phyloP scores from a whole-genome alignment of 2,888 invertebrate species.

The Thera obeliscata region DNA sequence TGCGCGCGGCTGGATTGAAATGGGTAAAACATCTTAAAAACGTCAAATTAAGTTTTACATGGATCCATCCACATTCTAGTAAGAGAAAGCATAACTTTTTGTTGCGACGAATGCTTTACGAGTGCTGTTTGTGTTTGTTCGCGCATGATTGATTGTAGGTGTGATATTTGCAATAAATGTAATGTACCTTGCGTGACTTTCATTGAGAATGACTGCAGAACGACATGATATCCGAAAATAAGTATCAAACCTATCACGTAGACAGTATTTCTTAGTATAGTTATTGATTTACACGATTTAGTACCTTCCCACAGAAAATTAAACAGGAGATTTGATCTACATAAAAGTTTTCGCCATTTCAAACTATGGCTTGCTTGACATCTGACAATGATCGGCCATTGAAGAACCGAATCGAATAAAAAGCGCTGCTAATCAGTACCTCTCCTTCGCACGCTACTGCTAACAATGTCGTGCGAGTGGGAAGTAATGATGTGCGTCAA shows the following conservation, averaged over 20 bases:
- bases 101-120: constrained; percentile 66
- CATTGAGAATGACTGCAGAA: constrained; percentile 49
- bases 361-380: not conserved
- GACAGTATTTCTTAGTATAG: constrained; percentile 9
- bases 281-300: not conserved
- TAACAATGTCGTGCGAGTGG: too few species aligned
- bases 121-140: constrained; percentile 71
- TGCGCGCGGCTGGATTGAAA: too few species aligned
- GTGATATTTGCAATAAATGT: constrained; percentile 60
- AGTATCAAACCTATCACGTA: constrained; percentile 77
- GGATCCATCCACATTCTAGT: constrained; percentile 46
- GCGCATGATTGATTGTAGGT: constrained; percentile 50
- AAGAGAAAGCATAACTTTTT: constrained; percentile 37
- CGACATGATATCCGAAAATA: constrained; percentile 43
- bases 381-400: not conserved
- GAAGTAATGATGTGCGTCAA: too few species aligned
- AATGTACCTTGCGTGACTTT: constrained; percentile 55
- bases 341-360: not conserved
- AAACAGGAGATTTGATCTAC: not conserved
- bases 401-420: too few species aligned
- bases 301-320: not conserved
- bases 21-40: too few species aligned
- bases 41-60: not conserved
- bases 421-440: too few species aligned
- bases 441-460: too few species aligned